Evolutionary conservation across 2,888 invertebrate genomes (phyloP).

Genomic region (Ommatoiulus sabulosus): DNA sequence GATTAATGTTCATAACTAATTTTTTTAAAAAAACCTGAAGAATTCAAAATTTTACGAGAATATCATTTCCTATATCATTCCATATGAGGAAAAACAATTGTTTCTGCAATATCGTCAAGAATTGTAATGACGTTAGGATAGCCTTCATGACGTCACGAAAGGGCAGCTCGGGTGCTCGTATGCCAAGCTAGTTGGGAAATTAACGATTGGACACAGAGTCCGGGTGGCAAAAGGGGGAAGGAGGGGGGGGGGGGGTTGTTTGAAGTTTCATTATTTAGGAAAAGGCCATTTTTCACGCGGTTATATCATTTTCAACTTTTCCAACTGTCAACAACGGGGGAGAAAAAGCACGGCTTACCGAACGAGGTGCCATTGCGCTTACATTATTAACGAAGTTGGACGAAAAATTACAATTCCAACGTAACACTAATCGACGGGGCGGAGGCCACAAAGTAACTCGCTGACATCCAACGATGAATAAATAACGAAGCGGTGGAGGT

Average conservation of each 20-base stretch:
- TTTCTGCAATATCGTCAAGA: no score
- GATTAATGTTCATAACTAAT: no score
- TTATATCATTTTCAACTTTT: conserved; percentile 47
- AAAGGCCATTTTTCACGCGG: conserved; percentile 49
- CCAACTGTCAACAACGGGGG: conserved; percentile 31
- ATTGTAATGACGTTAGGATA: no score
- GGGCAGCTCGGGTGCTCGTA: not conserved
- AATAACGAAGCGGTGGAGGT: conserved; percentile 49
- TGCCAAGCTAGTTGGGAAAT: not conserved
- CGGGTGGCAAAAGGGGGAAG: conserved; percentile 26
- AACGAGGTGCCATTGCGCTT: conserved; percentile 6
- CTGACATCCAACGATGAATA: conserved; percentile 52
- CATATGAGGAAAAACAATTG: no score
- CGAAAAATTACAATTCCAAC: conserved; percentile 47
- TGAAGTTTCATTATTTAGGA: conserved; percentile 53
- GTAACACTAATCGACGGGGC: conserved; percentile 48
- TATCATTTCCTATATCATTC: no score
- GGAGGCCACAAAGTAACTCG: conserved; percentile 50
- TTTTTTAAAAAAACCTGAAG: no score
- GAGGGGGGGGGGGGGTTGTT: not conserved
- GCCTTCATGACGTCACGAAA: not conserved
- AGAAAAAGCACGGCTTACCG: not conserved
- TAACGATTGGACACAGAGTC: conserved; percentile 8
- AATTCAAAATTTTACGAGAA: no score
- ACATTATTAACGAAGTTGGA: conserved; percentile 51